These are phyloP conservation scores for Raja brachyura DNA, from an alignment of 2,113 vertebrate species.

Conservation along the genomic window DNA sequence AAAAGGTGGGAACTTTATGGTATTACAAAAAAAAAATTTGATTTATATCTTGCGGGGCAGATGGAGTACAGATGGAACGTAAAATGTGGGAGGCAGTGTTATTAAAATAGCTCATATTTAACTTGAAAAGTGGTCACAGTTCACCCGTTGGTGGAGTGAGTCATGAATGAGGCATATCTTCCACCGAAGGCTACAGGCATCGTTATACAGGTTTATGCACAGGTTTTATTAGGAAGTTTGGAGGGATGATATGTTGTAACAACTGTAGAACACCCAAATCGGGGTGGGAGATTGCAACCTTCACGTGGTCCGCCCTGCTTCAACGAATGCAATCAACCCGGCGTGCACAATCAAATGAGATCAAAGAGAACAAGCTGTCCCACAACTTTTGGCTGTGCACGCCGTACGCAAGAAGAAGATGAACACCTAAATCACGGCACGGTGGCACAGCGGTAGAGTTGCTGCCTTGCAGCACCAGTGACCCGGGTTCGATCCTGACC, in stretches of 20 bases:
- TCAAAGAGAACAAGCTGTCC: no score
- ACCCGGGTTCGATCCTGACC: no score
- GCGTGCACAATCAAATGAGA: no score
- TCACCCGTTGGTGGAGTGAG: not conserved
- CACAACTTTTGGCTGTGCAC: no score
- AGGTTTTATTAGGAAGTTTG: not conserved
- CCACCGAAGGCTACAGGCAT: slow-evolving; percentile 1
- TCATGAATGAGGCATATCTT: slow-evolving; percentile 31
- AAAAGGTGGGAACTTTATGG: not conserved
- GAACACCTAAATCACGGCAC: not conserved
- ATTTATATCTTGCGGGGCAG: slow-evolving; percentile 24
- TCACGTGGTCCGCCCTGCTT: no score
- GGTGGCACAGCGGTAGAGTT: no score
- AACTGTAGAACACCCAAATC: not conserved
- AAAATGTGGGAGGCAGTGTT: slow-evolving; percentile 24
- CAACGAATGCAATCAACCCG: no score
- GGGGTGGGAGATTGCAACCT: no score
- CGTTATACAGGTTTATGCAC: not conserved
- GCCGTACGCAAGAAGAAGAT: no score
- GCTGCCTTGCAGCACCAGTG: no score
- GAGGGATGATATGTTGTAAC: not conserved
- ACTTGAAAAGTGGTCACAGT: slow-evolving; percentile 13
- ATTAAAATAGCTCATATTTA: slow-evolving; percentile 29
- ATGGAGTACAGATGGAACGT: slow-evolving; percentile 26
- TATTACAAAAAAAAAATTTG: not conserved